These are phyloP conservation scores for Cathartes aura DNA, from an alignment of 2,113 vertebrate genomes.

Conservation along the genomic window DNA sequence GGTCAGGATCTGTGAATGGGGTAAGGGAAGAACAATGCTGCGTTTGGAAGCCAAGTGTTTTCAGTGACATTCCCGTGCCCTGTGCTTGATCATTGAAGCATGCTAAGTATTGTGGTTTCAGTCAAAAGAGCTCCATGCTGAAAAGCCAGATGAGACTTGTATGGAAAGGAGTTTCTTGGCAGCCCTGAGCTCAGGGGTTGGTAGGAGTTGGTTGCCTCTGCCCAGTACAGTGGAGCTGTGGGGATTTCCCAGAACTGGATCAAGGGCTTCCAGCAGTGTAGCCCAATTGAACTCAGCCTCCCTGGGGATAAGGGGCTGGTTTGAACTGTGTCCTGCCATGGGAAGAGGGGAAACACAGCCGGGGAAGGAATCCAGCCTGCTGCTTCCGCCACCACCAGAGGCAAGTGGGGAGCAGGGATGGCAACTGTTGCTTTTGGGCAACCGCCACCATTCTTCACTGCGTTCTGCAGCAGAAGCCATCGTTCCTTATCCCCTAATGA, in stretches of 20 bases:
- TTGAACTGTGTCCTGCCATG: conserved; percentile 43
- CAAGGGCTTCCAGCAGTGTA: conserved; percentile 60
- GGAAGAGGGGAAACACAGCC: conserved; percentile 16
- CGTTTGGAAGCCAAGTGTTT: conserved; percentile 49
- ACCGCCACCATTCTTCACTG: neutral
- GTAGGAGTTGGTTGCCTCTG: conserved; percentile 34
- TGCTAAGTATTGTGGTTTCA: conserved; percentile 61
- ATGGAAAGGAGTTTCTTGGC: conserved; percentile 55
- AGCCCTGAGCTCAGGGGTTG: neutral
- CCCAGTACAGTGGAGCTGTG: conserved; percentile 45
- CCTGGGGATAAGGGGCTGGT: neutral
- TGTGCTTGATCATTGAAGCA: conserved; percentile 62
- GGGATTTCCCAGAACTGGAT: conserved; percentile 63
- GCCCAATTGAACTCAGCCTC: conserved; percentile 22
- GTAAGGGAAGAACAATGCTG: conserved; percentile 54
- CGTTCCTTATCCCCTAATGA: accelerated
- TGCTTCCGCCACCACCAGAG: conserved; percentile 9
- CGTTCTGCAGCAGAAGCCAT: neutral
- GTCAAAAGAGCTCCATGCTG: conserved; percentile 66
- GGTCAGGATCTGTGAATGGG: conserved; percentile 42
- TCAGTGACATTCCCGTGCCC: conserved; percentile 61
- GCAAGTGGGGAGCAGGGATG: neutral
- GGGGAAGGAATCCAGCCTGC: neutral
- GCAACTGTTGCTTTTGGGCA: neutral
- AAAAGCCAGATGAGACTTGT: conserved; percentile 71